Conservation (phyloP, 1,140 invertebrate species). For the Neotoxoptera formosana region DNA sequence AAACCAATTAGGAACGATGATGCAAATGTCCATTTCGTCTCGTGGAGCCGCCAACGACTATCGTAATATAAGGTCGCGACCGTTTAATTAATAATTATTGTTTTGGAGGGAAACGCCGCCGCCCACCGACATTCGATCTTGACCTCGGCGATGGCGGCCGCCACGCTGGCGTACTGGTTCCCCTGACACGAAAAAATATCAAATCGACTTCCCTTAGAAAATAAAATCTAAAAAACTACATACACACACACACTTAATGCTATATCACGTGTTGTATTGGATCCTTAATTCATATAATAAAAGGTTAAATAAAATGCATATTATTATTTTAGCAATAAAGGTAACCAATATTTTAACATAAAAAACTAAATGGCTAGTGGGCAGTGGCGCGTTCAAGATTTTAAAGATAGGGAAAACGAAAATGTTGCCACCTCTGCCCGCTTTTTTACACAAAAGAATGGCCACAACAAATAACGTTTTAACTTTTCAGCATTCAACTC, state of each 20-base stretch:
- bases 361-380: too few relatives aligned
- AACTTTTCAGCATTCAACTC: neutral
- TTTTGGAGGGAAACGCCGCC: constrained; percentile 52
- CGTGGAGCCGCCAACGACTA: neutral
- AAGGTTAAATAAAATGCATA: neutral
- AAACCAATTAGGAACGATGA: neutral
- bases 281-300: neutral
- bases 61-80: neutral
- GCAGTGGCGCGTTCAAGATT: neutral
- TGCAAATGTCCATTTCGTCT: neutral
- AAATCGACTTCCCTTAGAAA: neutral
- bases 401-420: neutral
- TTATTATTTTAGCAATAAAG: neutral
- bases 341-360: neutral
- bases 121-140: neutral
- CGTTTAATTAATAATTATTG: constrained; percentile 1
- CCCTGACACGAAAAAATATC: constrained; percentile 20
- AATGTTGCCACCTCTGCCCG: neutral
- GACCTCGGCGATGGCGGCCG: constrained; percentile 32
- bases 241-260: neutral
- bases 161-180: constrained; percentile 23
- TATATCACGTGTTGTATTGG: neutral
- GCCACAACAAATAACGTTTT: neutral
- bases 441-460: neutral
- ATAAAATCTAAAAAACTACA: neutral